Percentiles rank a stretch among this genome's conserved stretches.
phyloP scores from a whole-genome alignment of 1,140 invertebrate genomes.

The Telenomus remus region DNA sequence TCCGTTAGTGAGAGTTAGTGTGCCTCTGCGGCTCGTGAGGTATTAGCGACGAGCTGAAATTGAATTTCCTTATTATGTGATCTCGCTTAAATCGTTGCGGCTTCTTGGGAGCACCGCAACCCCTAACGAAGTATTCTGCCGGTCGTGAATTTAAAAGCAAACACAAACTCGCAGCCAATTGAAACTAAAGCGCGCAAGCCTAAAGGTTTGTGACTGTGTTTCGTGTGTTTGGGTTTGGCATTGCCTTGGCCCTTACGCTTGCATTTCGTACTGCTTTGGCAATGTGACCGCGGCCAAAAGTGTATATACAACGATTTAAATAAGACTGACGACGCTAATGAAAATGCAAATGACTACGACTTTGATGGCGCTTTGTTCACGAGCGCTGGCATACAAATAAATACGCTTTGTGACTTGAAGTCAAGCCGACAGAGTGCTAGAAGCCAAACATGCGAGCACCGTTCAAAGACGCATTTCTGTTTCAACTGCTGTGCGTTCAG shows the following conservation, averaged over 20 bases:
- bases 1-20: neutral
- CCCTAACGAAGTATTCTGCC: slow-evolving; percentile 51
- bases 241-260: too few relatives aligned
- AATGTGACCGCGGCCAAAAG: slow-evolving; percentile 36
- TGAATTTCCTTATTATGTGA: slow-evolving; percentile 54
- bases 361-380: slow-evolving; percentile 30
- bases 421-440: slow-evolving; percentile 19
- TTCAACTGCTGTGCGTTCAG: neutral
- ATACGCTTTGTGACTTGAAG: slow-evolving; percentile 37
- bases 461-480: slow-evolving; percentile 27
- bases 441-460: slow-evolving; percentile 21
- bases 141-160: slow-evolving; percentile 55
- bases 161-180: slow-evolving; percentile 25
- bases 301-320: slow-evolving; percentile 49
- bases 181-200: slow-evolving; percentile 31
- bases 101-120: slow-evolving; percentile 50
- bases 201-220: slow-evolving; percentile 17
- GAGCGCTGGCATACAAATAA: slow-evolving; percentile 38
- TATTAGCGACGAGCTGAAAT: slow-evolving; percentile 48
- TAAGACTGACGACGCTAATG: slow-evolving; percentile 55
- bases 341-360: slow-evolving; percentile 55
- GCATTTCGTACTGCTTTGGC: too few relatives aligned
- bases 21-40: slow-evolving; percentile 39
- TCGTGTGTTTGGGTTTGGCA: too few relatives aligned
- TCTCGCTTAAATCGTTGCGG: slow-evolving; percentile 56